Evolutionary conservation across 2,113 vertebrate species (phyloP).

Genomic region (Opisthocomus hoazin): DNA sequence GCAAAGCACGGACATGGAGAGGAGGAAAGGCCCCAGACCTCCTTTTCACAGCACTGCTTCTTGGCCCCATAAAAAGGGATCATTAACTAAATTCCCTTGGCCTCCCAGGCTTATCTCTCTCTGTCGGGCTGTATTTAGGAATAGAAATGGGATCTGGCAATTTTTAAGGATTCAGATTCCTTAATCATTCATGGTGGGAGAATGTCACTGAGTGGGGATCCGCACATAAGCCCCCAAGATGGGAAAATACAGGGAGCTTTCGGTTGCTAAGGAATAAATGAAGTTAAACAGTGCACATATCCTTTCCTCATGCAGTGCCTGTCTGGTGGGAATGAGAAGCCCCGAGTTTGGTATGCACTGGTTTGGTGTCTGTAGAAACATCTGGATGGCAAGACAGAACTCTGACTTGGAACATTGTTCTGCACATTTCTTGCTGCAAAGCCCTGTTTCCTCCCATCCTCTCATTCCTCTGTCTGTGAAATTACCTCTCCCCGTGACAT

Average conservation of each 20-base stretch:
- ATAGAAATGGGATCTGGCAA: constrained; percentile 58
- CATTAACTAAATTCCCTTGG: constrained; percentile 23
- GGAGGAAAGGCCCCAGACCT: not conserved
- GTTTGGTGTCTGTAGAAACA: constrained; percentile 15
- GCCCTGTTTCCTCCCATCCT: not conserved
- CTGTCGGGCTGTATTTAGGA: constrained; percentile 19
- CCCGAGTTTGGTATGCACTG: not conserved
- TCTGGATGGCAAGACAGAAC: constrained; percentile 21
- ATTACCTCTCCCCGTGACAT: not conserved
- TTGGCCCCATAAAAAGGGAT: constrained; percentile 30
- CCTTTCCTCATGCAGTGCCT: constrained; percentile 21
- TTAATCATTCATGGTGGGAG: constrained; percentile 62
- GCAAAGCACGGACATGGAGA: not conserved
- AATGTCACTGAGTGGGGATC: constrained; percentile 52
- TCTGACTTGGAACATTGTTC: not conserved
- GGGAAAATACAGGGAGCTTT: constrained; percentile 60
- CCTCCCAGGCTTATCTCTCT: not conserved
- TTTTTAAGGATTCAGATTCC: constrained; percentile 62
- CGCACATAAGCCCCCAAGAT: constrained; percentile 43
- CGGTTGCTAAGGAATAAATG: constrained; percentile 59
- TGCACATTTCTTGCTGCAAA: constrained; percentile 8
- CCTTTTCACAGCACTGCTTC: not conserved
- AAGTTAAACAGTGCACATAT: constrained; percentile 18
- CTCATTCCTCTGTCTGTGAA: not conserved
- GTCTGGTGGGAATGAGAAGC: constrained; percentile 38